Conservation (phyloP, 2,113 vertebrate genomes). For the Condylura cristata region DNA sequence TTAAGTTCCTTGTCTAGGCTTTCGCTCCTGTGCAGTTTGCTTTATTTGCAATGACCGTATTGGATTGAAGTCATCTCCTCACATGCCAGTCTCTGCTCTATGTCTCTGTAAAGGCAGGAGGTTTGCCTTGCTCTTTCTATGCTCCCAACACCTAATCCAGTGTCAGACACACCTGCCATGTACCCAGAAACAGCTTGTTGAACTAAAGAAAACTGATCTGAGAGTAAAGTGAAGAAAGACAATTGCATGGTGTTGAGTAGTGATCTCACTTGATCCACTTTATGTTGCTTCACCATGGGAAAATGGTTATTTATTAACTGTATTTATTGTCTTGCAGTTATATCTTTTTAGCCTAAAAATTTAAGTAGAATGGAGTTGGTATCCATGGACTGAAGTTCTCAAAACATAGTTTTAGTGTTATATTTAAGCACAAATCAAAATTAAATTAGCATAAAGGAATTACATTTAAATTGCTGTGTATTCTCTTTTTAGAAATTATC, state of each 20-base stretch:
- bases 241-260: background rate
- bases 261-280: background rate
- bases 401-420: background rate
- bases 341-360: background rate
- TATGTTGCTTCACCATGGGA: background rate
- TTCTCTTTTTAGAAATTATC: constrained; percentile 4
- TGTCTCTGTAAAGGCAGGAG: background rate
- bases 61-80: background rate
- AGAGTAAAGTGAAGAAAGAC: background rate
- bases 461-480: background rate
- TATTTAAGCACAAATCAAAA: background rate
- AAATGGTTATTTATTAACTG: background rate
- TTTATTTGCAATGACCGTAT: background rate
- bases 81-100: background rate
- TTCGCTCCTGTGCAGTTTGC: background rate
- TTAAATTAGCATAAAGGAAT: constrained; percentile 19
- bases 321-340: background rate
- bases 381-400: background rate
- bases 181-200: background rate
- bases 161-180: background rate
- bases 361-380: background rate
- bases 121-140: background rate
- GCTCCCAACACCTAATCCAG: background rate
- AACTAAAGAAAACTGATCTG: background rate
- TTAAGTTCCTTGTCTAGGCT: background rate